A percentile compares a stretch with the other conserved stretches of the same genome.
These are phyloP conservation scores for Labeo calbasu DNA, from an alignment of 2,797 vertebrate species.

Conservation along the genomic window DNA sequence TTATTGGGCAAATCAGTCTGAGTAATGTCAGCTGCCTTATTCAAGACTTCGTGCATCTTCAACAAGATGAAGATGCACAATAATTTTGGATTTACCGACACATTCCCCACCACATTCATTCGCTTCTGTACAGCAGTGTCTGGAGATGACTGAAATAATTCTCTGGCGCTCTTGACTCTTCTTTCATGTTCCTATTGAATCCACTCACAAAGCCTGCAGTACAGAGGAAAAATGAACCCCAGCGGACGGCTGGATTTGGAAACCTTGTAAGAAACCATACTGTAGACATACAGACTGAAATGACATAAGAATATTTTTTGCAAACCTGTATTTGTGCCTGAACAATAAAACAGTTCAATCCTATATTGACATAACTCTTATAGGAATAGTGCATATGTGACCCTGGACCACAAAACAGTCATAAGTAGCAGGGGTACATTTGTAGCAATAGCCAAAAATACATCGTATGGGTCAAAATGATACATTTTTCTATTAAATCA, in stretches of 20 bases:
- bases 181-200: slow-evolving; percentile 43
- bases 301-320: not conserved
- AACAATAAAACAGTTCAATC: not conserved
- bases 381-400: too few species aligned
- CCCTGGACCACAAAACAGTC: too few species aligned
- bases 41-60: slow-evolving; percentile 4
- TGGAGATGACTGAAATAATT: slow-evolving; percentile 48
- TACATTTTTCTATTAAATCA: too few species aligned
- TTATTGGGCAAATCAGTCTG: slow-evolving; percentile 29
- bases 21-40: slow-evolving; percentile 24
- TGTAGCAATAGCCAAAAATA: too few species aligned
- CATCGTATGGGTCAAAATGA: too few species aligned
- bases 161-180: slow-evolving; percentile 38
- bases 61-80: slow-evolving; percentile 30
- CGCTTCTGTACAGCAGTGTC: slow-evolving; percentile 5
- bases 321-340: not conserved
- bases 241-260: slow-evolving; percentile 5
- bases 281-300: slow-evolving; percentile 27
- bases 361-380: too few species aligned
- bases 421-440: too few species aligned
- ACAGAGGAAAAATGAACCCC: slow-evolving; percentile 23
- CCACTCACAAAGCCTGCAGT: slow-evolving; percentile 30
- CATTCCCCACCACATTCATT: slow-evolving; percentile 32
- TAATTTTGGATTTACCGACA: slow-evolving; percentile 29
- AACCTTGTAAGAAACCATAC: slow-evolving; percentile 18